Conservation (phyloP, 2,797 vertebrate genomes). For the Melopsittacus undulatus region DNA sequence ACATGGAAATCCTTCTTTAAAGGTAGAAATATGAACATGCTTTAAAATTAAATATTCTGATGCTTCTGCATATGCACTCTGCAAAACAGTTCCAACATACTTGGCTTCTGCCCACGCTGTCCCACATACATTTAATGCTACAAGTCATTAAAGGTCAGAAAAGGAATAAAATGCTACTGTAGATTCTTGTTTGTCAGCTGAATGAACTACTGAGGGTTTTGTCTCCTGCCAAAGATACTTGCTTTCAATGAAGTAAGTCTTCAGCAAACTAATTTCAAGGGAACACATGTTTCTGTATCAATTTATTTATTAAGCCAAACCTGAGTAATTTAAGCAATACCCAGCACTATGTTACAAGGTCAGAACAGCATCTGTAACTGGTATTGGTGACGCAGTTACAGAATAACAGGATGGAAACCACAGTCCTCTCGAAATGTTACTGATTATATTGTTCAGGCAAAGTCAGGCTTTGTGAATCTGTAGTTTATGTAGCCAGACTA, state of each 20-base stretch:
- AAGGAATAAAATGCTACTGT: background rate
- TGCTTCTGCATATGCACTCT: background rate
- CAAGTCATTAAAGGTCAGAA: background rate
- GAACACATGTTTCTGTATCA: background rate
- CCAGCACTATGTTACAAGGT: background rate
- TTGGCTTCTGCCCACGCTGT: background rate
- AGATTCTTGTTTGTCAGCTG: background rate
- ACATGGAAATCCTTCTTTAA: background rate
- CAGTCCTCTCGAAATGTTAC: background rate
- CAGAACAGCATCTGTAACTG: background rate
- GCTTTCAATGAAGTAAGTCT: background rate
- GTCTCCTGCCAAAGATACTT: background rate
- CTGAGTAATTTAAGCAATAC: background rate
- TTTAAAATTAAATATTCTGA: background rate
- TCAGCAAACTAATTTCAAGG: background rate
- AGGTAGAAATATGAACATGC: background rate
- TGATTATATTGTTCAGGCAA: conserved; percentile 6
- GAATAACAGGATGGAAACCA: background rate
- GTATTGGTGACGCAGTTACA: background rate
- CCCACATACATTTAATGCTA: background rate
- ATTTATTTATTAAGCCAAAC: background rate
- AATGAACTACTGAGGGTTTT: background rate
- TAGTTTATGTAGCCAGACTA: background rate
- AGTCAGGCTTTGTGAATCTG: background rate
- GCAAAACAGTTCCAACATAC: background rate